These are phyloP conservation scores for Chrysocyon brachyurus DNA, from an alignment of 2,797 vertebrate species.

Conservation along the genomic window DNA sequence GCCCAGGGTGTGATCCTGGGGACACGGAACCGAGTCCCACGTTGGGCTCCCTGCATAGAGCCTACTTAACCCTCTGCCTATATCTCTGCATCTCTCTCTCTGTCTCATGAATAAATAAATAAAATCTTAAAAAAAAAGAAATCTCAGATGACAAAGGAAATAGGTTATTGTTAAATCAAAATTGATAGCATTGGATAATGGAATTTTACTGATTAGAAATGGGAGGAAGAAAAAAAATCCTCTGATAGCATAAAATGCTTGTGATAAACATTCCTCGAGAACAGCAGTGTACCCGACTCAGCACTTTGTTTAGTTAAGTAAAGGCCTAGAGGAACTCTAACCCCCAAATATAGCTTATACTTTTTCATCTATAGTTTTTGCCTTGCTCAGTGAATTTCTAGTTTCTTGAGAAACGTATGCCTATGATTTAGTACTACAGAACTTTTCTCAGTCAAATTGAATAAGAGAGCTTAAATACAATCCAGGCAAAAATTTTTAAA, in stretches of 20 bases:
- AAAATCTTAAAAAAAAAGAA: not conserved
- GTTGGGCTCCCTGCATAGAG: no score
- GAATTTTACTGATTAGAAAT: constrained; percentile 56
- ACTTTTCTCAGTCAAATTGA: constrained; percentile 72
- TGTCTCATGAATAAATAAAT: no score
- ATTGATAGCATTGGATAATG: constrained; percentile 64
- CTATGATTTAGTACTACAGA: constrained; percentile 54
- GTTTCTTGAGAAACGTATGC: constrained; percentile 50
- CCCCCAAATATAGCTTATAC: not conserved
- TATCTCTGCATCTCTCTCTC: no score
- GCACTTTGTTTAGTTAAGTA: constrained; percentile 59
- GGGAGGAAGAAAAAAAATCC: not conserved
- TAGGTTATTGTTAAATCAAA: constrained; percentile 58
- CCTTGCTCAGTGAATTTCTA: constrained; percentile 35
- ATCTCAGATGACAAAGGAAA: constrained; percentile 29
- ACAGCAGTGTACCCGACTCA: not conserved
- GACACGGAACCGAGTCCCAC: no score
- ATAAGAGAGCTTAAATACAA: constrained; percentile 75
- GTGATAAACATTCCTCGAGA: constrained; percentile 41
- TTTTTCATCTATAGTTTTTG: not conserved
- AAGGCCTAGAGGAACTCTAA: not conserved
- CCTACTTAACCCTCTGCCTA: no score
- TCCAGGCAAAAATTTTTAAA: constrained; percentile 80
- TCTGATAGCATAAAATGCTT: constrained; percentile 26
- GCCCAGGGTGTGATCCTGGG: no score